A percentile compares a stretch with the other conserved stretches of the same genome.
phyloP scores from a whole-genome alignment of 2,113 vertebrate genomes.

The Pogona vitticeps region DNA sequence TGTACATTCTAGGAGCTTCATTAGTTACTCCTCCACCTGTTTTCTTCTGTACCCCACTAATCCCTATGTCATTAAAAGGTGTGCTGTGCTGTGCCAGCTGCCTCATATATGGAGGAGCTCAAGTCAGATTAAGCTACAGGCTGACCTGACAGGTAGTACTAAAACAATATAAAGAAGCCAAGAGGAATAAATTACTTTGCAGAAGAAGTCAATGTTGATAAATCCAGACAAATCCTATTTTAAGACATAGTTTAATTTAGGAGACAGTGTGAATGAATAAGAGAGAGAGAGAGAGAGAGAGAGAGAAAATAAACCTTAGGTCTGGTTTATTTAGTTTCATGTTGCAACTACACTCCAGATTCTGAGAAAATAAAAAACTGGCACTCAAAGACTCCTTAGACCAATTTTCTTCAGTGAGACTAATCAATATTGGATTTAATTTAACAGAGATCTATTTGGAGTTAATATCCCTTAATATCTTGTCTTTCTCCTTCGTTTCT shows the following conservation, averaged over 20 bases:
- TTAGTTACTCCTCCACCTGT: background rate
- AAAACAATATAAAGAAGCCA: constrained; percentile 39
- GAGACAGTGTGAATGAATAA: constrained; percentile 4
- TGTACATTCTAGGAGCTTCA: background rate
- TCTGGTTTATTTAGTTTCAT: constrained; percentile 41
- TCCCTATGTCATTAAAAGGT: background rate
- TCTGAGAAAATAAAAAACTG: constrained; percentile 21
- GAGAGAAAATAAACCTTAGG: background rate
- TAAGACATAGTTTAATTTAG: constrained; percentile 50
- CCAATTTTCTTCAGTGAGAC: constrained; percentile 26
- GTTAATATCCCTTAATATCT: constrained; percentile 25
- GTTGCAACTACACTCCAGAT: constrained; percentile 8
- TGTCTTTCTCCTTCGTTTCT: background rate
- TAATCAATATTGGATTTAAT: constrained; percentile 46
- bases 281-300: background rate
- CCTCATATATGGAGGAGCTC: background rate
- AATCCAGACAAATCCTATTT: constrained; percentile 48
- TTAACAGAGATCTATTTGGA: constrained; percentile 35
- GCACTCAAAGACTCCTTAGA: constrained; percentile 22
- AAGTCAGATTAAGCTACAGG: constrained; percentile 18
- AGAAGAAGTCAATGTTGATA: constrained; percentile 37
- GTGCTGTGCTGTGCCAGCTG: background rate
- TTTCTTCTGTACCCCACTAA: background rate
- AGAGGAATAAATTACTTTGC: constrained; percentile 29
- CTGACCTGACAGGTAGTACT: background rate